Conservation (phyloP, 1,140 invertebrate genomes). For the Zaprionus inermis region DNA sequence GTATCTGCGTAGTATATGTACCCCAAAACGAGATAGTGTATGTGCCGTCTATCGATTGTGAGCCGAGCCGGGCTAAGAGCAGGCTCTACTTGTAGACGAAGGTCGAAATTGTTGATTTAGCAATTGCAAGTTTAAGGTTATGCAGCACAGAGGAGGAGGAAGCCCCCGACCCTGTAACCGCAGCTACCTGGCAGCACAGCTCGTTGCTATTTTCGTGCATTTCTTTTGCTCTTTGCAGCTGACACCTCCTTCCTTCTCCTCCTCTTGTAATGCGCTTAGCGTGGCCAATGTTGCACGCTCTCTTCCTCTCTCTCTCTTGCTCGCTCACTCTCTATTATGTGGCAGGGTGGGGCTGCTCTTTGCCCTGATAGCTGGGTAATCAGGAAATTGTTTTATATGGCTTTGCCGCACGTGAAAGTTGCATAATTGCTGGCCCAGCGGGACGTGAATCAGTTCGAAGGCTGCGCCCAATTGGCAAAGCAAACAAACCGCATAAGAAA, state of each 20-base stretch:
- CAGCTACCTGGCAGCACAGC: constrained; percentile 3
- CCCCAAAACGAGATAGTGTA: background rate
- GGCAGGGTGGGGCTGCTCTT: background rate
- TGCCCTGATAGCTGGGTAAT: constrained; percentile 7
- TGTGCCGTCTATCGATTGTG: constrained; percentile 36
- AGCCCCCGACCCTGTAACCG: too few relatives aligned
- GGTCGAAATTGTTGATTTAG: constrained; percentile 49
- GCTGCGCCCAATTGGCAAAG: constrained; percentile 28
- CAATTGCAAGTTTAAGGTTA: constrained; percentile 53
- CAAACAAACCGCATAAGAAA: constrained; percentile 13
- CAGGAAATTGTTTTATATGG: constrained; percentile 75
- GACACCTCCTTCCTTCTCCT: constrained; percentile 34
- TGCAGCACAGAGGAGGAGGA: constrained; percentile 5
- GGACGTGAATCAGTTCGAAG: constrained; percentile 26
- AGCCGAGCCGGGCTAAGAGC: too few relatives aligned
- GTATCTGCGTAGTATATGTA: constrained; percentile 1
- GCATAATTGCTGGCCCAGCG: constrained; percentile 51
- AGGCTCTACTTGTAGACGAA: constrained; percentile 1
- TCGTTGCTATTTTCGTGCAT: constrained; percentile 45
- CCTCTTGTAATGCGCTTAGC: constrained; percentile 62
- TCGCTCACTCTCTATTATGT: too few relatives aligned
- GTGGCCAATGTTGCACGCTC: background rate
- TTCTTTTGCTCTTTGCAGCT: constrained; percentile 8
- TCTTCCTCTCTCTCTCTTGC: too few relatives aligned
- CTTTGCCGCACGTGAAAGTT: constrained; percentile 55